Percentiles rank a stretch among this genome's conserved stretches.
phyloP scores from a whole-genome alignment of 1,140 invertebrate species.

The Marisa cornuarietis region DNA sequence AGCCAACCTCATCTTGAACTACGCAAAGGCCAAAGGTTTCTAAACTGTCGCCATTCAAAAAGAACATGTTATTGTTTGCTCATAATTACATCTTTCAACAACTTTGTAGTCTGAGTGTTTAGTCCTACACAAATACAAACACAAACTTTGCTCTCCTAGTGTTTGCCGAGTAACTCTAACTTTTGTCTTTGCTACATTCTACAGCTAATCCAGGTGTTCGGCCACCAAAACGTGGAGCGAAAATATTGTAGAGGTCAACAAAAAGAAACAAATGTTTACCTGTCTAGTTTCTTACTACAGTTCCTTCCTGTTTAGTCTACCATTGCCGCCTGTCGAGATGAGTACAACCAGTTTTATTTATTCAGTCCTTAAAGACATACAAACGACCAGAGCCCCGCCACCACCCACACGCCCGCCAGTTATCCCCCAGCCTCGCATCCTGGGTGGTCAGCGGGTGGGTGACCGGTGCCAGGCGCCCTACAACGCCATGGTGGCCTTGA shows the following conservation, averaged over 20 bases:
- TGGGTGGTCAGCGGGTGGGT: background rate
- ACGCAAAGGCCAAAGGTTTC: too few relatives aligned
- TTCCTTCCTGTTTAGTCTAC: background rate
- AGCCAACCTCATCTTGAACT: too few relatives aligned
- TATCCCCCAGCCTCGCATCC: background rate
- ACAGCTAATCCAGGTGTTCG: too few relatives aligned
- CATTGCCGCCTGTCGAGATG: background rate
- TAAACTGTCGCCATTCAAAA: too few relatives aligned
- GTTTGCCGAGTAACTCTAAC: background rate
- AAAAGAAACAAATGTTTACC: too few relatives aligned
- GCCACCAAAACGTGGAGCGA: too few relatives aligned
- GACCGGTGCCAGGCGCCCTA: constrained; percentile 12
- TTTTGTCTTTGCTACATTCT: too few relatives aligned
- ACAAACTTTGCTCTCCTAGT: background rate
- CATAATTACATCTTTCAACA: too few relatives aligned
- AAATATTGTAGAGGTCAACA: too few relatives aligned
- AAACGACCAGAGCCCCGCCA: background rate
- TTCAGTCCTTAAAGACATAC: background rate
- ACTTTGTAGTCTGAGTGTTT: background rate
- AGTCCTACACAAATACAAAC: background rate
- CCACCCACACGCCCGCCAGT: background rate
- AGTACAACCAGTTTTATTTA: background rate
- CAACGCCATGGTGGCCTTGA: constrained; percentile 10
- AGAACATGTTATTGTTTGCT: too few relatives aligned
- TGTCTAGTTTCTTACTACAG: too few relatives aligned